Base-by-base conservation (phyloP, 2,113 vertebrate genomes). In the Macrotis lagotis region DNA sequence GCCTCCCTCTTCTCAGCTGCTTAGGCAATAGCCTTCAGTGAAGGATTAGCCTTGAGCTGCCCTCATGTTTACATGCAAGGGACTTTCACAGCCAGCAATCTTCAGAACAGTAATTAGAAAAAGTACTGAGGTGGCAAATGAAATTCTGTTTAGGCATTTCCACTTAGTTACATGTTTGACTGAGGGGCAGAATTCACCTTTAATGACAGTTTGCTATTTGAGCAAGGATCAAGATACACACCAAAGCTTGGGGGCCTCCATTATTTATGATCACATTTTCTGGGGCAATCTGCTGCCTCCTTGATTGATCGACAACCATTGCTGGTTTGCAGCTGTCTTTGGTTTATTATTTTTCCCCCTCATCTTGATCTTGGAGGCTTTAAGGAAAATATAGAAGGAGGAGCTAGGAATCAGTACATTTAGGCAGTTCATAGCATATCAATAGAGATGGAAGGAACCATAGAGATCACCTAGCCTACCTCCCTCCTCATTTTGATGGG, bases 311-410 rank as follows among this genome's bases (percentile, higher is more conserved):
- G 26, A 50, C n/a, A 83, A 48, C 31, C 51, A n/a, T 48, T 92
- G 93, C 50, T 19, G 3, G 91, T 48, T 25, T 94, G 89, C 53
- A 89, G 59, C n/a, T 95, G 44, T 91, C 51, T 90, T 92, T 92
- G 25, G 4, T 26, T 16, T 25, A 50, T 92, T 88, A 51, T 91
- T 95, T 97, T 90, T 95, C 51, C 59, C 66, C 49, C 4, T 97
- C 89, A 95, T 91, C 44, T 55, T 3, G 0, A n/a, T 95, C 93
- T 93, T 95, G 92, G 66, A 51, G 88, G 14, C 0, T n/a, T 50
- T 37, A 0, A 59, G 24, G 47, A 50, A 14, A 92, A 83, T 50
- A 8, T 89, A 24, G 28, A 92, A 92, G 31, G 25, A 83, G 66
- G 66, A 83, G 44, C n/a, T 83, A 83, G n/a, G 66, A n/a, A 44